Base-by-base conservation (phyloP, 2,797 vertebrate species). In the Lophius americanus region DNA sequence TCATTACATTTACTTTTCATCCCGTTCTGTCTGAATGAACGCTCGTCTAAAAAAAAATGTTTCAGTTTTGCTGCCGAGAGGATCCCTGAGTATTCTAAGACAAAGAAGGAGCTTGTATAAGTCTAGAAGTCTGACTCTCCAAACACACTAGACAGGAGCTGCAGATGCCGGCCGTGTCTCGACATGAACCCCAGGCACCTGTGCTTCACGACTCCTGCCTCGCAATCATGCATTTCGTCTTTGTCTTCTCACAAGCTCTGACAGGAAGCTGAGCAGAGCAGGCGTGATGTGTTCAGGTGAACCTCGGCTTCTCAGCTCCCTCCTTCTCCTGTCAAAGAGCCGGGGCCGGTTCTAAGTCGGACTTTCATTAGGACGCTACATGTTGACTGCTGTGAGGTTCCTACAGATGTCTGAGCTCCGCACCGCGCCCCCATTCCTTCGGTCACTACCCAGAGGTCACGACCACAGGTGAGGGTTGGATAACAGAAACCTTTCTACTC, bases 91-190 rank as follows among this genome's bases (percentile, higher is more conserved):
- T 55, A 37, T 3, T 46, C 43, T 50, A 48, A 53, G 60, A 56
- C 59, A 62, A 55, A 23, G 52, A 61, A 64, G 55, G 49, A 68
- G 55, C 70, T 58, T 56, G 56, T 64, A 70, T 67, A 41, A 75
- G 10, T 35, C 58, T 55, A 62, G 23, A 23, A 23, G 23, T 23
- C 23, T 23, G 84, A 55, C 68, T 51, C 52, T 77, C 53, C 70
- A 85, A 85, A 86, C 81, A 78, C 66, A 78, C 85, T 79, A 79
- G 53, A 1, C 37, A 42, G 36, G 9, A 58, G 68, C 48, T 57
- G 56, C 64, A 70, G 51, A 80, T 63, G 49, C 62, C 8, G 0
- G 41, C 80, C 67, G 0, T 85, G 85, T 75, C 39, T 54, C 2
- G 47, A 85, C 84, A 64, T 79, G 85, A 86, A 61, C 64, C n/a